These are phyloP conservation scores for Zalophus californianus DNA, from an alignment of 2,797 vertebrate genomes.

Conservation along the genomic window DNA sequence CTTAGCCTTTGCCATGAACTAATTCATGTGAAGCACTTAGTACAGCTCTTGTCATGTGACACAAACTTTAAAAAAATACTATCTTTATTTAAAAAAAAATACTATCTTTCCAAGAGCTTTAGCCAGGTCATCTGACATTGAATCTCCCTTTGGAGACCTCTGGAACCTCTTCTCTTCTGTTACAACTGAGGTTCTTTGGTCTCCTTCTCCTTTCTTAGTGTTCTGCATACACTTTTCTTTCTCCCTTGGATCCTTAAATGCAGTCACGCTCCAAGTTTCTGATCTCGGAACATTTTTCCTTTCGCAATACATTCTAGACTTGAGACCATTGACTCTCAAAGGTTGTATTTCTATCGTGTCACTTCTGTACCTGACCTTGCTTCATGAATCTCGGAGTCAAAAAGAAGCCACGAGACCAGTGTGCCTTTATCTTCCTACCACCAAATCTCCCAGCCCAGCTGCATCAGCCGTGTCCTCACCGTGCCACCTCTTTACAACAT, in stretches of 20 bases:
- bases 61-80: not conserved
- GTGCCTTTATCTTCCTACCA: not conserved
- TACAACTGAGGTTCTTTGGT: not conserved
- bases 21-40: not conserved
- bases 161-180: not conserved
- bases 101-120: not conserved
- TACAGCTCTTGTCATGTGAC: not conserved
- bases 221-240: not conserved
- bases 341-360: not conserved
- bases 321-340: not conserved
- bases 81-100: not conserved
- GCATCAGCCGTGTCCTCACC: not conserved
- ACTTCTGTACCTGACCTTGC: not conserved
- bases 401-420: not conserved
- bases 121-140: not conserved
- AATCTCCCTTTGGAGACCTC: not conserved
- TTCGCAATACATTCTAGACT: not conserved
- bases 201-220: not conserved
- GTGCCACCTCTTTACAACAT: not conserved
- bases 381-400: not conserved
- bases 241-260: not conserved
- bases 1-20: not conserved
- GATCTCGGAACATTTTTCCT: not conserved
- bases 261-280: not conserved
- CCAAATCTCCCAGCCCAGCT: not conserved